Conservation (phyloP, 2,113 vertebrate species). For the Perccottus glenii region DNA sequence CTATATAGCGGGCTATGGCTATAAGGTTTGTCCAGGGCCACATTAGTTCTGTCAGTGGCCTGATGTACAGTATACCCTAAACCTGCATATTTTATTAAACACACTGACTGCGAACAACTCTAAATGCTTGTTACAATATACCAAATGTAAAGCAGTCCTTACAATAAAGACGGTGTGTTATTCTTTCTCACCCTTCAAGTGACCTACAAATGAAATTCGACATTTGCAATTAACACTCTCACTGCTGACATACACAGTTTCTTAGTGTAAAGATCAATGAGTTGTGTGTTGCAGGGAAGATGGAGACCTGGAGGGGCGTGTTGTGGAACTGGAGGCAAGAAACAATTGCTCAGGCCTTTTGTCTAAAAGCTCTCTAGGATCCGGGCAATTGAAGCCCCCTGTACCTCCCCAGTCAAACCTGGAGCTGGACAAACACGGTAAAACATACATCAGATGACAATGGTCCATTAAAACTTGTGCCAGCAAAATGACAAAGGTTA, state of each 20-base stretch:
- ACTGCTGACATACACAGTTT: neutral
- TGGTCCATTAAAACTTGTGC: neutral
- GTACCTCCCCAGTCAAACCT: conserved; percentile 77
- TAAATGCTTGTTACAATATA: too few relatives aligned
- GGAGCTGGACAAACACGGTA: conserved; percentile 79
- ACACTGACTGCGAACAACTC: too few relatives aligned
- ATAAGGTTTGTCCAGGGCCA: too few relatives aligned
- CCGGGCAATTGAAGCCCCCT: conserved; percentile 70
- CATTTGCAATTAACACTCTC: neutral
- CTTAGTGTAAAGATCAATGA: conserved; percentile 3
- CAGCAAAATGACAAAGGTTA: too few relatives aligned
- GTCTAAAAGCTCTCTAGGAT: conserved; percentile 68
- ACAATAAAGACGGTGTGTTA: too few relatives aligned
- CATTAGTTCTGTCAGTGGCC: too few relatives aligned
- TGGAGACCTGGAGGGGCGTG: conserved; percentile 84
- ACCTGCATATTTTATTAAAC: too few relatives aligned
- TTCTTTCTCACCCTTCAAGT: too few relatives aligned
- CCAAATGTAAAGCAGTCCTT: too few relatives aligned
- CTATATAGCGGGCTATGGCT: too few relatives aligned
- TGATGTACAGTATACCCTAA: too few relatives aligned
- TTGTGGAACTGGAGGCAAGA: conserved; percentile 80
- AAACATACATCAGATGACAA: neutral
- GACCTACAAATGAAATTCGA: too few relatives aligned
- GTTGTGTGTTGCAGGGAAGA: conserved; percentile 82
- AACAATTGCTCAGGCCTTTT: conserved; percentile 73